Evolutionary conservation across 2,888 invertebrate genomes (phyloP), one percentile per base, ranked within the genome.

Genomic region (Scrobipalpa atriplicella): DNA sequence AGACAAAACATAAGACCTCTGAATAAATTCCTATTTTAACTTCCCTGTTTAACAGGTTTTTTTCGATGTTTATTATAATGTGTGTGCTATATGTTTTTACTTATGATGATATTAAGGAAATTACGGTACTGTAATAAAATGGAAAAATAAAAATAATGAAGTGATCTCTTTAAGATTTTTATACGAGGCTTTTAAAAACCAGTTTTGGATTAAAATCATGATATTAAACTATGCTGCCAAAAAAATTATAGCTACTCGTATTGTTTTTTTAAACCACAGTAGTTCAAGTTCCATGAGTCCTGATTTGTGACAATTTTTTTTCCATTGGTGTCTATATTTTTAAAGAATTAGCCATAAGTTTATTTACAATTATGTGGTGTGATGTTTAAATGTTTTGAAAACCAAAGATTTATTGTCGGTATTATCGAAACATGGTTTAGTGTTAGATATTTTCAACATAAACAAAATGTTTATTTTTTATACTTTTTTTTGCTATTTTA

Each of bases 321-420:
- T 52, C 19, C 9, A 8, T 21, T 7, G 13, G 19, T 56, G 54
- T 56, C 21, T 56, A 21, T 67, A 64, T 58, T 56, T 56, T 56
- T 18, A 54, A 60, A 38, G 52, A 63, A 67, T 64, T 68, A 68
- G 71, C 72, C 71, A 73, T 73, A 69, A 68, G 36, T 64, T 66
- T 68, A 64, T 69, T 56, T 56, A 56, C 54, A 29, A 56, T 64
- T 62, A 67, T 67, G 70, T 29, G 67, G 72, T 78, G 78, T 79
- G 76, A 78, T 81, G 75, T 75, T 70, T 71, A 71, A 65, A 63
- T 66, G 64, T 64, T 74, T 77, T 78, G 73, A 72, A 74, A 80
- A 83, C 86, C 86, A 87, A 87, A 86, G 86, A 86, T 79, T 77
- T 63, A 72, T 75, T 82, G 79, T 83, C 78, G 78, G 75, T 80